These are phyloP conservation scores for Hassar affinis DNA, from an alignment of 2,113 vertebrate species.

Conservation along the genomic window DNA sequence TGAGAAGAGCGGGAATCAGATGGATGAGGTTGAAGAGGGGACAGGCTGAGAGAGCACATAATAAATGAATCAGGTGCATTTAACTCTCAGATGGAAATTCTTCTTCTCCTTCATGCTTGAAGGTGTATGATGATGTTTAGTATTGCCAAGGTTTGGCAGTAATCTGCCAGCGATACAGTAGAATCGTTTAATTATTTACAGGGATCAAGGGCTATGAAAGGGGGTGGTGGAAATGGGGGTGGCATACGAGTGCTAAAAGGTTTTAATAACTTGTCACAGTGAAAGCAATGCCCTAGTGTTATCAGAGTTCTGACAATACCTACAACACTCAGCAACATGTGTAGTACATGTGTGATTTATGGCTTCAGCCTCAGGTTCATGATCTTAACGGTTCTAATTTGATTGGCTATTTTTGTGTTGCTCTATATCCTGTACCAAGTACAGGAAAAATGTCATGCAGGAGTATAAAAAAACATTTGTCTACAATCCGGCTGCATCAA, in stretches of 20 bases:
- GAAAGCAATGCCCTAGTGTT: not conserved
- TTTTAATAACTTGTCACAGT: not conserved
- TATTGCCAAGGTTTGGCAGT: not conserved
- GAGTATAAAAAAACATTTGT: not conserved
- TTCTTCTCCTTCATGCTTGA: not conserved
- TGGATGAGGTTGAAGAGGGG: slow-evolving; percentile 39
- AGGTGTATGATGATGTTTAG: not conserved
- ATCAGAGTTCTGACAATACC: not conserved
- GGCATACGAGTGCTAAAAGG: not conserved
- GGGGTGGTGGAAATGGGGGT: no score
- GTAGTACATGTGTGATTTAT: not conserved
- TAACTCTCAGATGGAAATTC: slow-evolving; percentile 15
- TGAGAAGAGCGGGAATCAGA: slow-evolving; percentile 43
- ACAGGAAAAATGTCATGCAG: no score
- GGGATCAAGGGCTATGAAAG: not conserved
- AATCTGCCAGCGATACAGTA: not conserved
- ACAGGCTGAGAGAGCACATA: slow-evolving; percentile 6
- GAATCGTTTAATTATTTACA: not conserved
- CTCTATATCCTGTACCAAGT: not conserved
- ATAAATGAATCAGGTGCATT: slow-evolving; percentile 28
- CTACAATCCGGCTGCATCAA: no score
- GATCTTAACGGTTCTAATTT: not conserved
- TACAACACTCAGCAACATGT: not conserved
- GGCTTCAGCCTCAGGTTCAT: not conserved
- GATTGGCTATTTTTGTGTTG: not conserved